Base-by-base conservation (phyloP, 2,113 vertebrate species). In the Peromyscus leucopus region DNA sequence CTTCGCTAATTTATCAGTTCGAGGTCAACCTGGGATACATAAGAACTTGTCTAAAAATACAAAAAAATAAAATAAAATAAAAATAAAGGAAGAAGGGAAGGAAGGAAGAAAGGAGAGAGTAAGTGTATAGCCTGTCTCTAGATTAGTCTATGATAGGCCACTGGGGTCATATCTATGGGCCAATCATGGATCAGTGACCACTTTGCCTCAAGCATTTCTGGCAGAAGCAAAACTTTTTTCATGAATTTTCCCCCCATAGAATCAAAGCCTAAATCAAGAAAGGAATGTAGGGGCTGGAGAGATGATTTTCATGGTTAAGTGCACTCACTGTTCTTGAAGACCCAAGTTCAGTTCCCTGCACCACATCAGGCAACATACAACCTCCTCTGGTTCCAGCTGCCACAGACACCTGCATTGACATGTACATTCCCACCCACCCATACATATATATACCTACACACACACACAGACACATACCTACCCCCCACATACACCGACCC, bases 191-290 rank as follows among this genome's bases (percentile, higher is more conserved):
- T 79, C 39, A 31, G 28, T 57, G 71, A 31, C 48, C 59, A 65
- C 69, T 48, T 4, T 57, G 55, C 19, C 51, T 88, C n/a, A 88
- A 76, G 21, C 51, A 63, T 93, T 76, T 87, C 80, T 94, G 78
- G 39, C 17, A 75, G 5, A 89, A 16, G 0, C 75, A 63, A 90
- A 71, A 72, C 36, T 46, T 72, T 7, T 72, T 61, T 21, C 21
- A 7, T 28, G n/a, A 61, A 71, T 33, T 69, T 89, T 11, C 79
- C 51, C 12, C 51, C 65, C 26, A 42, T 6, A 71, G 59, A 71
- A 67, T 86, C 55, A 93, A 93, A 67, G 42, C 80, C 87, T 63
- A 76, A n/a, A 83, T 87, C 39, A 82, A 83, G 8, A 90, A 75
- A 5, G 33, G 4, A 82, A 42, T 86, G 28, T 59, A 59, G 55